These are phyloP conservation scores for Solenodon paradoxus DNA, from an alignment of 2,113 vertebrate genomes.

Conservation along the genomic window DNA sequence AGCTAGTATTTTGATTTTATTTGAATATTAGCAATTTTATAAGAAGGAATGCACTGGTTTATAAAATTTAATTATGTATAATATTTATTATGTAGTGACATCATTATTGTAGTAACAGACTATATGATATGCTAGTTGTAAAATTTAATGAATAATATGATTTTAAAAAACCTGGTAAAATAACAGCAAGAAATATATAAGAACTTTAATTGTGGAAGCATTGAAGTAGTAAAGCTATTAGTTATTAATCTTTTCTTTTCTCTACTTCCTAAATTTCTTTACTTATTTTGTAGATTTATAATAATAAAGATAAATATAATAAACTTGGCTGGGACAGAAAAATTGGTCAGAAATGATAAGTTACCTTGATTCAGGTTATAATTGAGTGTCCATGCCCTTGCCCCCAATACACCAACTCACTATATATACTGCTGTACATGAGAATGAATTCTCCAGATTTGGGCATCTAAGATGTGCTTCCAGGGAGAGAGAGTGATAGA, in stretches of 20 bases:
- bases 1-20: not conserved
- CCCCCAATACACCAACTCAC: not conserved
- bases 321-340: not conserved
- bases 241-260: not conserved
- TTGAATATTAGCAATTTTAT: not conserved
- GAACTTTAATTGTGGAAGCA: not conserved
- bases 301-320: not conserved
- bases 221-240: not conserved
- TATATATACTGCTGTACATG: not conserved
- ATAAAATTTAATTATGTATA: not conserved
- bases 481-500: not conserved
- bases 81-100: not conserved
- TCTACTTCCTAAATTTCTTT: not conserved
- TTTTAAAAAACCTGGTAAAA: not conserved
- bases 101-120: not conserved
- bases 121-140: not conserved
- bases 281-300: not conserved
- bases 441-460: not conserved
- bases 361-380: not conserved
- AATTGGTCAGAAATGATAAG: constrained; percentile 1
- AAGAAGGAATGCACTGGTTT: not conserved
- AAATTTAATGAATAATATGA: not conserved
- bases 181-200: not conserved
- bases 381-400: not conserved
- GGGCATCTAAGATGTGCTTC: not conserved